These are phyloP conservation scores for Dynastes hyllus DNA, from an alignment of 2,888 invertebrate species.

Conservation along the genomic window DNA sequence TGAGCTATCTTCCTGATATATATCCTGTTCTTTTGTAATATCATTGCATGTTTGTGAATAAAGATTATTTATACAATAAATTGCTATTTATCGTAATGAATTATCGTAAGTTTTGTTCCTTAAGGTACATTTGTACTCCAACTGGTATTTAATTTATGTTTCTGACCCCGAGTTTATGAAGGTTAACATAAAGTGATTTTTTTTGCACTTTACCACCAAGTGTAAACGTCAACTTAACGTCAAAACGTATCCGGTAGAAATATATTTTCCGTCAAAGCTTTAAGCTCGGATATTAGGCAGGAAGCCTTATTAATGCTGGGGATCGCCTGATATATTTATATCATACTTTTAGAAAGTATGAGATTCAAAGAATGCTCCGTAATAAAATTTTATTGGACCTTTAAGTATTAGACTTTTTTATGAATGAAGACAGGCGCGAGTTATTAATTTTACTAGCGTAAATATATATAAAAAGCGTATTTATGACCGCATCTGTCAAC, in stretches of 20 bases:
- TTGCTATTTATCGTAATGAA: no score
- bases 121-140: no score
- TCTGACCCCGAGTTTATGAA: no score
- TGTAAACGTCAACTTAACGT: background rate
- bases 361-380: constrained; percentile 7
- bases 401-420: constrained; percentile 11
- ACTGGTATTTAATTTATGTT: no score
- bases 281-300: background rate
- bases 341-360: constrained; percentile 19
- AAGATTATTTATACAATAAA: no score
- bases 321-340: background rate
- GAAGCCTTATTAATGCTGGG: background rate
- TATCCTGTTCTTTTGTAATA: no score
- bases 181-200: no score
- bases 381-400: constrained; percentile 12
- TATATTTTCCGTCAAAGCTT: background rate
- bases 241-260: background rate
- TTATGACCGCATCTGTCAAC: constrained; percentile 12
- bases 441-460: constrained; percentile 20
- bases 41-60: no score
- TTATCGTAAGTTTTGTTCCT: no score
- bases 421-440: constrained; percentile 6
- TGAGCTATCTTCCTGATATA: no score
- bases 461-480: constrained; percentile 2
- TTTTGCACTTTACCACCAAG: no score